phyloP scores from a whole-genome alignment of 2,797 vertebrate genomes.

The Muscicapa striata region DNA sequence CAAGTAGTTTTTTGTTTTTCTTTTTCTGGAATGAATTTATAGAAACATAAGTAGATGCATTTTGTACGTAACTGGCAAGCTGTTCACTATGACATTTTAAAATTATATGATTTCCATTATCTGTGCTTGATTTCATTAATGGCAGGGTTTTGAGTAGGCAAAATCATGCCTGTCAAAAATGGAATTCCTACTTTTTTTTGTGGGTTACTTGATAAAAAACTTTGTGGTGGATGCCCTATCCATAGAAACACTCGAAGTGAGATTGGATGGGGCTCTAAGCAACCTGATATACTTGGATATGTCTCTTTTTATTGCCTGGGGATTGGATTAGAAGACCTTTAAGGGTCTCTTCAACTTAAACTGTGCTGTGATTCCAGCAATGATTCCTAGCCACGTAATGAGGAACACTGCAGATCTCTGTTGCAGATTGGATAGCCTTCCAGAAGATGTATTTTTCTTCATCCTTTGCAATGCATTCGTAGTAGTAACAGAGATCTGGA shows the following conservation, averaged over 20 bases:
- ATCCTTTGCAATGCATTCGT: accelerated
- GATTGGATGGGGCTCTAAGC: not conserved
- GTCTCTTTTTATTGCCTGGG: not conserved
- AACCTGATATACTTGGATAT: not conserved
- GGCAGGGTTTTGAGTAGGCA: not conserved
- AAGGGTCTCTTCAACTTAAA: not conserved
- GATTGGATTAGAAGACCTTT: not conserved
- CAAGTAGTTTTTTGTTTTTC: too few relatives aligned
- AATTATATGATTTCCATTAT: not conserved
- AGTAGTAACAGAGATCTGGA: not conserved
- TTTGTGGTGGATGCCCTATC: not conserved
- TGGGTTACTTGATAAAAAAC: not conserved
- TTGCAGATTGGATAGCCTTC: not conserved
- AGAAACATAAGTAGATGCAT: not conserved
- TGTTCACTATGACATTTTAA: not conserved
- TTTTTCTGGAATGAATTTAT: not conserved
- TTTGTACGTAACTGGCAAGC: not conserved
- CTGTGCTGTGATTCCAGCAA: not conserved
- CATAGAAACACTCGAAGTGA: not conserved
- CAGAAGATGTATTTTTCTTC: not conserved
- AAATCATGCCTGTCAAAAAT: not conserved
- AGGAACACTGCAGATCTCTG: not conserved
- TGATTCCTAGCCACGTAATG: not conserved
- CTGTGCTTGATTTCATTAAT: not conserved
- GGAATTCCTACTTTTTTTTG: not conserved